Evolutionary conservation across 2,888 invertebrate genomes (phyloP).

Genomic region (Drosophila borealis): DNA sequence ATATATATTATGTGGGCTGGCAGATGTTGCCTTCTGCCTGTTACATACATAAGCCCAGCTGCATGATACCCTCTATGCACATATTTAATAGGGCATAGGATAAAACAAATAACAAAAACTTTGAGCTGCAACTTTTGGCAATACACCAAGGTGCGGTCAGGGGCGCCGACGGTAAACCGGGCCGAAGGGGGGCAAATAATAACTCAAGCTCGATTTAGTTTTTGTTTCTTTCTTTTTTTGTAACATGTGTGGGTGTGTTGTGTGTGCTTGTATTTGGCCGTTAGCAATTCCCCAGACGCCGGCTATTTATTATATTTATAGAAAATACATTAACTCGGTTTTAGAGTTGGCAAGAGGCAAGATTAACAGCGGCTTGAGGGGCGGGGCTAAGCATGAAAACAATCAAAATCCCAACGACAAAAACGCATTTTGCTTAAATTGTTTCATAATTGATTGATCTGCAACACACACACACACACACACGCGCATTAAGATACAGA

Average conservation of each 20-base stretch:
- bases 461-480: conserved; percentile 7
- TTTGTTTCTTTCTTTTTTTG: conserved; percentile 22
- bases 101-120: conserved; percentile 37
- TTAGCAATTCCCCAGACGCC: conserved; percentile 43
- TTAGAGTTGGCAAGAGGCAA: conserved; percentile 39
- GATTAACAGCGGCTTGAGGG: neutral
- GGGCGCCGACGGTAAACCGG: neutral
- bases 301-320: conserved; percentile 66
- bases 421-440: conserved; percentile 73
- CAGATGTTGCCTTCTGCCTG: no score
- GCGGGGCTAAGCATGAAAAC: conserved; percentile 43
- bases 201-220: conserved; percentile 49
- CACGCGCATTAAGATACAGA: conserved; percentile 10
- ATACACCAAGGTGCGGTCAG: neutral
- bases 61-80: neutral
- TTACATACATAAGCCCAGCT: neutral
- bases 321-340: conserved; percentile 69
- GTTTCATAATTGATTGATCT: conserved; percentile 79
- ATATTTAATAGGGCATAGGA: neutral
- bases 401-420: conserved; percentile 58
- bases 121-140: conserved; percentile 28
- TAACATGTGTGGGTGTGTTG: conserved; percentile 5
- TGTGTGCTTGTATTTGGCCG: conserved; percentile 5
- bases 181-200: conserved; percentile 21
- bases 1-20: no score